Base-by-base conservation (phyloP, 2,113 vertebrate species). In the Elanoides forficatus region DNA sequence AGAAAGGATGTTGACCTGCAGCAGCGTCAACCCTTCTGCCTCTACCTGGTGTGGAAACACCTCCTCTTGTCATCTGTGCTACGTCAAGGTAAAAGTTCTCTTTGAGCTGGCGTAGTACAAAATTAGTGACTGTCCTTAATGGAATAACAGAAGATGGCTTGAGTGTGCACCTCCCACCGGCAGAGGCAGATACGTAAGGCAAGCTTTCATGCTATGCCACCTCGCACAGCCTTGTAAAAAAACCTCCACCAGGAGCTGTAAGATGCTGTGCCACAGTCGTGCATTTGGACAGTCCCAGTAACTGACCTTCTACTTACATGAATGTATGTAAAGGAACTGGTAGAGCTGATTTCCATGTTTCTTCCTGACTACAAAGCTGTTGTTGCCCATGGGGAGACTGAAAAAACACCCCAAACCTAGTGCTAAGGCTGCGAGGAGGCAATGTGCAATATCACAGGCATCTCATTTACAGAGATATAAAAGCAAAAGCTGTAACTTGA, bases 41-140 rank as follows among this genome's bases (percentile, higher is more conserved):
- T 58, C 43, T 10, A 47, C 60, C 43, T 1, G 1, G 15, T 1
- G 14, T 7, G 15, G 42, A 40, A 43, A n/a, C 3, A 2, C 38
- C 43, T 85, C 13, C 22, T 25, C 17, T 21, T n/a, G 22, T 3
- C 1, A 1, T 6, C 52, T 15, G 21, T 7, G 1, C 18, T 3
- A 2, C 0, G 0, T 2, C 47, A 25, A 50, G 53, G 42, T 22
- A 1, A 2, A 70, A 62, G 23, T 9, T 42, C 23, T 71, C 42
- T 2, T 34, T 0, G 2, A 50, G 56, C 23, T 53, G 74, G 30
- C 15, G 11, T 2, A 27, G 74, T 5, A 32, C 42, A 56, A 2
- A 56, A 43, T 4, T 7, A 80, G 40, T 20, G 79, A n/a, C 20
- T 9, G 4, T 27, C 48, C 72, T 19, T 25, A 1, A 9, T 2